Percentiles rank a stretch among this genome's conserved stretches.
Evolutionary conservation across 2,888 invertebrate genomes (phyloP).

Genomic region (Phanerotoma sp.): DNA sequence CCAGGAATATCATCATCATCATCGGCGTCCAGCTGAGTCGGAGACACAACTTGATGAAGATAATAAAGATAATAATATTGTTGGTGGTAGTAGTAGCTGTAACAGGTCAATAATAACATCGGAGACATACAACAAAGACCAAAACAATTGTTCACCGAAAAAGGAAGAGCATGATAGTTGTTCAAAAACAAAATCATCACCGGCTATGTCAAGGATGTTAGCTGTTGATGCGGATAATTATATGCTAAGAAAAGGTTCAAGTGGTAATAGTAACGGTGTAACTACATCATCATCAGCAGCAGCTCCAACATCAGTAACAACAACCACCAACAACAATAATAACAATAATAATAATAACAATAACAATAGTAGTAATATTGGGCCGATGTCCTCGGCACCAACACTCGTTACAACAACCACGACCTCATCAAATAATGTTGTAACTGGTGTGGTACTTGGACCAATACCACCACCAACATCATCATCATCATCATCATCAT

Average conservation of each 20-base stretch:
- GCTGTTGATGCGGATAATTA: slow-evolving; percentile 55
- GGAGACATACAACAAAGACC: slow-evolving; percentile 21
- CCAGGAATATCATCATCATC: slow-evolving; percentile 26
- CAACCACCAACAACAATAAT: slow-evolving; percentile 18
- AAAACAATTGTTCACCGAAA: slow-evolving; percentile 27
- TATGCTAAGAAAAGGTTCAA: slow-evolving; percentile 52
- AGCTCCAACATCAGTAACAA: slow-evolving; percentile 20
- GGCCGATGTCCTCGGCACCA: slow-evolving; percentile 14
- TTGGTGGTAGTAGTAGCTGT: no score
- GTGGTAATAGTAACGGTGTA: slow-evolving; percentile 11
- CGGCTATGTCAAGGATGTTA: slow-evolving; percentile 49
- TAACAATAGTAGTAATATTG: no score
- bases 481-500: no score
- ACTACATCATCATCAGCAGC: slow-evolving; percentile 11
- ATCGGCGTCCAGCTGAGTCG: slow-evolving; percentile 20
- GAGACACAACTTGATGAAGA: slow-evolving; percentile 23
- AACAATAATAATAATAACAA: no score
- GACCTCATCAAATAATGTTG: slow-evolving; percentile 15
- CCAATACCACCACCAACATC: no score
- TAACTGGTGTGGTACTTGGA: neutral
- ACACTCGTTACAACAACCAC: slow-evolving; percentile 17
- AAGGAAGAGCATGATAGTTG: slow-evolving; percentile 40
- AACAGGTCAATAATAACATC: slow-evolving; percentile 4
- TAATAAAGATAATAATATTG: slow-evolving; percentile 13
- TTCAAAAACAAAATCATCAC: slow-evolving; percentile 41